Percentiles rank a stretch among this genome's conserved stretches.
Evolutionary conservation across 2,113 vertebrate species (phyloP).

Genomic region (Phaetusa simplex): DNA sequence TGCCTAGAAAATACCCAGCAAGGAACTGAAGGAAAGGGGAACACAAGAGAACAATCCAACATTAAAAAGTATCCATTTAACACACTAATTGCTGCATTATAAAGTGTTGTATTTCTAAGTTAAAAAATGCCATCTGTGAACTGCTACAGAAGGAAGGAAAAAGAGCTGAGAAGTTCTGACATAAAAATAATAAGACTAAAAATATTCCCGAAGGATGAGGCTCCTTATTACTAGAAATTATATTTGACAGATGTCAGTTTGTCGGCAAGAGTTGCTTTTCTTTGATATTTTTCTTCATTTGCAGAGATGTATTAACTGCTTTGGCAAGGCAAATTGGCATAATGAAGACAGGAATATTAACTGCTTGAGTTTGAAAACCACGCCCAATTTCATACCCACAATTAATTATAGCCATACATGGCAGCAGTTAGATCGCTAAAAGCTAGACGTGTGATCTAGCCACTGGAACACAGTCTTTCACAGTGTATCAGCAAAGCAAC

Average conservation of each 20-base stretch:
- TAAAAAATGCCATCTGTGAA: neutral
- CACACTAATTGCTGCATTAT: neutral
- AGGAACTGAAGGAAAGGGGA: neutral
- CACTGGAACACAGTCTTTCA: neutral
- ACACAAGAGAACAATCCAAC: neutral
- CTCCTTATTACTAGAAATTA: neutral
- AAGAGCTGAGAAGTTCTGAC: neutral
- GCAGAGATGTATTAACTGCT: neutral
- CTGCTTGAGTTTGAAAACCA: neutral
- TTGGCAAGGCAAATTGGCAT: neutral
- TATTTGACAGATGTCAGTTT: conserved; percentile 27
- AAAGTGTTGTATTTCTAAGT: neutral
- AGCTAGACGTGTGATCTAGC: neutral
- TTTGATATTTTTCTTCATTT: neutral
- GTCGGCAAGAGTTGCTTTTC: neutral
- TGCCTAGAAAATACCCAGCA: neutral
- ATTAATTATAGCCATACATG: neutral
- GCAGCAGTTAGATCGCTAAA: neutral
- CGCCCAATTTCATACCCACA: neutral
- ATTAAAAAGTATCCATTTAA: neutral
- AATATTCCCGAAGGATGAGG: neutral
- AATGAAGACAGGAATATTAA: conserved; percentile 5
- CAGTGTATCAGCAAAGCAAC: neutral
- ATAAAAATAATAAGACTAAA: conserved; percentile 17
- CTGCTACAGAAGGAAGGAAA: neutral